phyloP scores from a whole-genome alignment of 2,888 invertebrate species.

The Salticus scenicus region DNA sequence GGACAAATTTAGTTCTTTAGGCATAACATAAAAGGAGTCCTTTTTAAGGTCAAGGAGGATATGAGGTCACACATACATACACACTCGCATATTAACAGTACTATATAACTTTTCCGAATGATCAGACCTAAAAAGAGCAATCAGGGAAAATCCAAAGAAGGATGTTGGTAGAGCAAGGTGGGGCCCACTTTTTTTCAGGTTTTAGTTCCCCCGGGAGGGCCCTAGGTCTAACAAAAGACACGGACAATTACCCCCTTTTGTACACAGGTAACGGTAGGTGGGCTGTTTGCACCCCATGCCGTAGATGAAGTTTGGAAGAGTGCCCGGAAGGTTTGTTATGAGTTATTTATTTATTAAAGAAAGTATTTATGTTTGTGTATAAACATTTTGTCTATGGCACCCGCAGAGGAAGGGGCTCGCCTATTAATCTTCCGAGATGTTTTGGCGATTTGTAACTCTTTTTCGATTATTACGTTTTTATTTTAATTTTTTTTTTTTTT shows the following conservation, averaged over 20 bases:
- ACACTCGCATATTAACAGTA: conserved; percentile 33
- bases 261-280: conserved; percentile 66
- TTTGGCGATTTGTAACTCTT: conserved; percentile 44
- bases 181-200: conserved; percentile 15
- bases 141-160: conserved; percentile 13
- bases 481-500: not conserved
- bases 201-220: conserved; percentile 41
- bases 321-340: conserved; percentile 39
- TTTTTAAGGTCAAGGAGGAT: conserved; percentile 40
- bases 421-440: conserved; percentile 51
- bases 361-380: conserved; percentile 44
- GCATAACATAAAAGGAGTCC: not conserved
- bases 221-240: conserved; percentile 49
- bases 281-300: conserved; percentile 51
- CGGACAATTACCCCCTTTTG: conserved; percentile 62
- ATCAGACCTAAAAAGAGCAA: conserved; percentile 49
- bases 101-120: conserved; percentile 48
- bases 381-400: conserved; percentile 37
- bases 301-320: conserved; percentile 63
- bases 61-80: conserved; percentile 62
- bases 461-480: too few species aligned
- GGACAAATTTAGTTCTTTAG: too few species aligned
- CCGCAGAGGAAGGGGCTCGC: conserved; percentile 18
- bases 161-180: conserved; percentile 55
- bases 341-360: conserved; percentile 41